Base-by-base conservation (phyloP, 2,797 vertebrate species). In the Selene dorsalis region DNA sequence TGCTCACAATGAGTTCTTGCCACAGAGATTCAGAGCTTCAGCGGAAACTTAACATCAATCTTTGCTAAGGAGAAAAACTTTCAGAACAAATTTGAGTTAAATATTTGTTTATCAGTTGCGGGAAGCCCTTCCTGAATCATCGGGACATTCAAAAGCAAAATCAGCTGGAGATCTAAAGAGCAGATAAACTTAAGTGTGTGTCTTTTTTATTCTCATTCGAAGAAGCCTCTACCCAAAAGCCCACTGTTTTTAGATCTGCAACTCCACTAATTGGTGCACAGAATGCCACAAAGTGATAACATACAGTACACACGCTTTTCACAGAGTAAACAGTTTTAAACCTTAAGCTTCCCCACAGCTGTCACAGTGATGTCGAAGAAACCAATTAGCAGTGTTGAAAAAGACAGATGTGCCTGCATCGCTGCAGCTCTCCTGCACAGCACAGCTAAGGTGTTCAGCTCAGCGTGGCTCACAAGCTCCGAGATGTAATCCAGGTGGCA, bases 351-450 rank as follows among this genome's bases (percentile, higher is more conserved):
- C 57, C 59, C 64, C 13, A 7, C 35, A 80, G 75, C 60, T 75
- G 76, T 70, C 73, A 47, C 45, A 20, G n/a, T 32, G 70, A 81
- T 73, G 85, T 80, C 39, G 12, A 63, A 56, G 69, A 74, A 79
- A 65, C 75, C 84, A 88, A 90, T 92, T 88, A 91, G 73, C 50
- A 11, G 32, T 5, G 83, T 17, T 73, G 67, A 80, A 80, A 75
- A 73, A 80, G 75, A 78, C 77, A 56, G 73, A 80, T 57, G 61
- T 24, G 52, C 48, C 43, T 20, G 52, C 38, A 1, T 22, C 17
- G 59, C 58, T 30, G 24, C 41, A 59, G 32, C 20, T 35, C 16
- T 53, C n/a, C 24, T 41, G 16, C 52, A 56, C 63, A 47, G 65
- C 79, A 39, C 63, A 32, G 71, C 68, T 2, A 10, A 30, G 43